Base-by-base conservation (phyloP, 2,797 vertebrate genomes). In the Sphaeramia orbicularis region DNA sequence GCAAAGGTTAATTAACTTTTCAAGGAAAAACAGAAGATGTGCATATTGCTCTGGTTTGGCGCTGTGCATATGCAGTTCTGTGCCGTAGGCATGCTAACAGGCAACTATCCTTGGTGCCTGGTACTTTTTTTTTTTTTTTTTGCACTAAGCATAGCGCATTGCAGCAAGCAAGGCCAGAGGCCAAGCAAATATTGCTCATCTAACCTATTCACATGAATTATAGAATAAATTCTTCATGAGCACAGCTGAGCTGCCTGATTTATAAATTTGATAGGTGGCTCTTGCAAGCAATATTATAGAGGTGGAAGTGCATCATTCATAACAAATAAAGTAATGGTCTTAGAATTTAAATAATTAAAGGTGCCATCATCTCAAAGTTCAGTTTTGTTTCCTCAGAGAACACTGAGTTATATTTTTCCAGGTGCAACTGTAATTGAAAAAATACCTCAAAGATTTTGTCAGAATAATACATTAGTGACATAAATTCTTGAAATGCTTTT, bases 201-300 rank as follows among this genome's bases (percentile, higher is more conserved):
- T 79, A 74, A 86, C 78, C 87, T 78, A 88, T 89, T 89, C 83
- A 75, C 71, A 81, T 89, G 80, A 89, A 90, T 92, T 89, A 89
- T 81, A 74, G 58, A 91, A 83, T 87, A 81, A 79, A 89, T 85
- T 86, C 75, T 87, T 84, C 65, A 83, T 80, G 77, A 92, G 85
- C 76, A 58, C 63, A 76, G 69, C 62, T 62, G 64, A 74, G 65
- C 73, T 64, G 44, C 56, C 75, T 77, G 82, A 75, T 84, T 82
- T 87, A 70, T 78, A 84, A 75, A 88, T 90, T 55, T 90, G 82
- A 89, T 84, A 68, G 69, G 68, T 59, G 58, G 67, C 71, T 84
- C 73, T 71, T 65, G 16, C 74, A 87, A 71, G 80, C 66, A 68
- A 79, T 66, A 76, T 38, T 58, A 67, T 61, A 36, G 65, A 67